phyloP scores from a whole-genome alignment of 2,113 vertebrate genomes.

The Taurulus bubalis region DNA sequence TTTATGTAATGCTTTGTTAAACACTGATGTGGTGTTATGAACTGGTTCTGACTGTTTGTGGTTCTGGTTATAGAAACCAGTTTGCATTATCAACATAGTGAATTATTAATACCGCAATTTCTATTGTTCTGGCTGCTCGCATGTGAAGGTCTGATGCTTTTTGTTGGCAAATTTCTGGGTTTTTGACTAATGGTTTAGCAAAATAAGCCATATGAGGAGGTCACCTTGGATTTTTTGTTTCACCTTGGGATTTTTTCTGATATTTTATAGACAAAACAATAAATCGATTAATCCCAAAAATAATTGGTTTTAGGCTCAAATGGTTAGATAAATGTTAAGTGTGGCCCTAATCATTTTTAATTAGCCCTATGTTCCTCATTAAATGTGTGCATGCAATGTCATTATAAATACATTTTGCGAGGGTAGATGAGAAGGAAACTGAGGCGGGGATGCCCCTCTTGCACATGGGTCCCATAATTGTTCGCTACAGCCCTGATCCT shows the following conservation, averaged over 20 bases:
- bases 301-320: not conserved
- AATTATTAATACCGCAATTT: not conserved
- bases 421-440: not conserved
- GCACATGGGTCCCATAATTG: constrained; percentile 3
- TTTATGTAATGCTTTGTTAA: not conserved
- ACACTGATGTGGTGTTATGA: not conserved
- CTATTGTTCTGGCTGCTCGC: not conserved
- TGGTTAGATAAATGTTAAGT: not conserved
- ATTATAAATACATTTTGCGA: not conserved
- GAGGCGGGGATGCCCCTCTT: not conserved
- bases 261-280: not conserved
- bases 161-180: not conserved
- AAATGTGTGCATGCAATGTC: not conserved
- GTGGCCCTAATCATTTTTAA: not conserved
- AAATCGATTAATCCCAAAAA: not conserved
- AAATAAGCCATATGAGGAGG: not conserved
- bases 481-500: constrained; percentile 6
- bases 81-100: not conserved
- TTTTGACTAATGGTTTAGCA: not conserved
- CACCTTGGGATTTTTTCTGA: not conserved
- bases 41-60: not conserved
- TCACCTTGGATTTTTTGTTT: constrained; percentile 15
- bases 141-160: not conserved
- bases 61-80: not conserved
- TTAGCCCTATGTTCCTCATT: not conserved